Conservation (phyloP, 2,888 invertebrate species). For the Diadromus collaris region DNA sequence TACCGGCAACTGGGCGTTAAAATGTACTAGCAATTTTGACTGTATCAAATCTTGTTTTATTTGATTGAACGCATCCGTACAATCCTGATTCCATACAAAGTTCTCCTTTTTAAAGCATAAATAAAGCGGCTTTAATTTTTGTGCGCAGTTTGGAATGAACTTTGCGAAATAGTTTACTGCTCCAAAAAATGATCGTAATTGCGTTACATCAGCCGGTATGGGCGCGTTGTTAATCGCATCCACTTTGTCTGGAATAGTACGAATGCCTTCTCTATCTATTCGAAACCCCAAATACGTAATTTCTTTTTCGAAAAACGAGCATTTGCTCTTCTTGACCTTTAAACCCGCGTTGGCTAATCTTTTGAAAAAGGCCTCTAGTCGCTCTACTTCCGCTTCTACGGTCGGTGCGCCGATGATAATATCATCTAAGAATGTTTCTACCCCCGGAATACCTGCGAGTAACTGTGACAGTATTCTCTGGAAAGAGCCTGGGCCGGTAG, state of each 20-base stretch:
- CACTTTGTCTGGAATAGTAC: background rate
- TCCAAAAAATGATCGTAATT: background rate
- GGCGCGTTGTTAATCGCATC: background rate
- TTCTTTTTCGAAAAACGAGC: constrained; percentile 28
- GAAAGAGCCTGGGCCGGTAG: constrained; percentile 22
- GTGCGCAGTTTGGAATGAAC: constrained; percentile 26
- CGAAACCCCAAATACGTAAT: constrained; percentile 36
- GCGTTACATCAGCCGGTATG: background rate
- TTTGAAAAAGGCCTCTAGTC: constrained; percentile 19
- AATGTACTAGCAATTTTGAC: too few species aligned
- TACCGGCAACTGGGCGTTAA: too few species aligned
- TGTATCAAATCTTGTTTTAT: too few species aligned
- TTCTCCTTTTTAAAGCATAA: too few species aligned
- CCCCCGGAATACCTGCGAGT: constrained; percentile 31
- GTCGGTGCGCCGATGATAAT: constrained; percentile 29
- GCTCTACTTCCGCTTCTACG: background rate
- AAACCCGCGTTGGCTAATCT: constrained; percentile 31
- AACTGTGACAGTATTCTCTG: background rate
- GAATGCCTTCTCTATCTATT: background rate
- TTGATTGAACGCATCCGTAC: too few species aligned
- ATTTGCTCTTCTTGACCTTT: constrained; percentile 27
- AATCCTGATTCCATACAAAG: too few species aligned
- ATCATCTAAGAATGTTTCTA: constrained; percentile 42
- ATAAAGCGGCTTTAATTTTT: background rate
- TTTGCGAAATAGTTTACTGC: background rate